These are phyloP conservation scores for Natrix natrix DNA, from an alignment of 2,797 vertebrate genomes.

Conservation along the genomic window DNA sequence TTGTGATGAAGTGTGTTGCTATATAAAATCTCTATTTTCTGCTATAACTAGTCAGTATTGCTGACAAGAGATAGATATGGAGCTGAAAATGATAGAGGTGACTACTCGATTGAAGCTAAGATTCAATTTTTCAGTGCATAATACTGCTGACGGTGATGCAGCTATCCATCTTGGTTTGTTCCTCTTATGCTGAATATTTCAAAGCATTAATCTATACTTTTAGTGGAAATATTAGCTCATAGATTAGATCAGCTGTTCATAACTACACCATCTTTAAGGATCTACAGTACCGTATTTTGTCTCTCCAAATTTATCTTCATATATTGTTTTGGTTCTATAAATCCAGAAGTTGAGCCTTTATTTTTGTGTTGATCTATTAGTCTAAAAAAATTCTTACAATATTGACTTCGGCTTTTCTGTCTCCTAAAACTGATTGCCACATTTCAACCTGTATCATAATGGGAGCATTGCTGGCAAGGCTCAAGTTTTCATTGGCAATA, in stretches of 20 bases:
- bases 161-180: not conserved
- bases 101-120: not conserved
- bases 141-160: not conserved
- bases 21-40: not conserved
- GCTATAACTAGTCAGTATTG: not conserved
- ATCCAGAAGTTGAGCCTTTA: not conserved
- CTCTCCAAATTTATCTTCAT: not conserved
- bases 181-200: not conserved
- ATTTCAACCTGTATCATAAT: not conserved
- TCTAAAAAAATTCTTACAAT: not conserved
- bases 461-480: not conserved
- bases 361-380: not conserved
- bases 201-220: not conserved
- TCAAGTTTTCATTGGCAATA: not conserved
- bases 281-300: not conserved
- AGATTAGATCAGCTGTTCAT: not conserved
- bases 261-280: conserved; percentile 10
- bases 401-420: not conserved
- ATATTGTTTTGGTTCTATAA: not conserved
- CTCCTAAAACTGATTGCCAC: not conserved
- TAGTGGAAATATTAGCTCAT: not conserved
- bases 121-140: not conserved
- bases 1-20: not conserved
- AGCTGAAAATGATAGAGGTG: not conserved
- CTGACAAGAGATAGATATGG: not conserved